Evolutionary conservation across 2,888 invertebrate species (phyloP), one percentile per base, ranked within the genome.

Genomic region (Auanema freiburgensis): DNA sequence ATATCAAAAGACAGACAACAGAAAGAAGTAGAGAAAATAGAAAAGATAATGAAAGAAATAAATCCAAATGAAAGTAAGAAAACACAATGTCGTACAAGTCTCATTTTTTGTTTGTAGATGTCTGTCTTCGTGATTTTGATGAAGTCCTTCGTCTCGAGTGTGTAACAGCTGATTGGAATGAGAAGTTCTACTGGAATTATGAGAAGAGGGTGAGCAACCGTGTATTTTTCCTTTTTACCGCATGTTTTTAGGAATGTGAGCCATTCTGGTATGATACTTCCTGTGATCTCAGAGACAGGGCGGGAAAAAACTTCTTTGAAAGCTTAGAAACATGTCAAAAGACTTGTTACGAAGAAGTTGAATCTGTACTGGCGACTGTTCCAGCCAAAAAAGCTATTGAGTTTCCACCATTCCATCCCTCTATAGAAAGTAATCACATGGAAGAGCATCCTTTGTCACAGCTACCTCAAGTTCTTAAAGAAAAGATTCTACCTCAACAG

Each of bases 201-300:
- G 62, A 72, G 3, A 67, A 65, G 23, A 25, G 52, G 52, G 66
- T 66, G 10, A 12, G 21, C 14, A n/a, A n/a, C n/a, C n/a, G n/a
- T n/a, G n/a, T n/a, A n/a, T n/a, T 11, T 21, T 24, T 54, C 11
- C 10, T 11, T 23, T 12, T 54, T 24, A 25, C 10, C 11, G 11
- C 33, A 43, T 2, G 14, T 43, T 53, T 68, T 49, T 40, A 69
- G 68, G 70, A 73, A 24, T 81, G 81, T 68, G 70, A 73, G n/a
- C 66, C 76, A 18, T 82, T 82, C 65, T 82, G 82, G 82, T 78
- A 74, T 57, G 82, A 82, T 64, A 62, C 68, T 2, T 76, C 75
- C 4, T 82, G 80, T 59, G 67, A 63, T 51, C 60, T 66, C 12
- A n/a, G 63, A 6, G 69, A 67, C 16, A 25, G 52, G 24, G 65